A percentile compares a stretch with the other conserved stretches of the same genome.
Conservation (phyloP, 35 echinoderm and acorn worm genomes). For the Ophioderma brevispina region DNA sequence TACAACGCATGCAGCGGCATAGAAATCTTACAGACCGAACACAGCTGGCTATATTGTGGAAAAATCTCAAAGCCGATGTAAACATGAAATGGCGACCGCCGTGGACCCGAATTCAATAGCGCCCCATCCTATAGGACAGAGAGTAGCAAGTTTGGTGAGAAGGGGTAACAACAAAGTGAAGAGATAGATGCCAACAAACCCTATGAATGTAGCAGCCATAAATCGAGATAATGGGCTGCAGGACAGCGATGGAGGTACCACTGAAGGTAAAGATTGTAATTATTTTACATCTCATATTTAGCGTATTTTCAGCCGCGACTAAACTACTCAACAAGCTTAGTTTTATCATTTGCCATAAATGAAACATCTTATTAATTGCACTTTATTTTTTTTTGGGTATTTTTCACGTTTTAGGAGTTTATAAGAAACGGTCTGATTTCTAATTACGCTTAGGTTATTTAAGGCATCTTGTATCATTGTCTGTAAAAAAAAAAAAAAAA, state of each 20-base stretch:
- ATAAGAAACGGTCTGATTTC: too few relatives aligned
- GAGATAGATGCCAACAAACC: not conserved
- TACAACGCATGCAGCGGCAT: not conserved
- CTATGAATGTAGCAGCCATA: not conserved
- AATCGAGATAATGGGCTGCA: not conserved
- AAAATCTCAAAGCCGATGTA: not conserved
- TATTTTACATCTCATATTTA: too few relatives aligned
- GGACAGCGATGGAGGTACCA: not conserved
- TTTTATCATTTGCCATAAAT: too few relatives aligned
- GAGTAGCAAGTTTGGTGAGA: not conserved
- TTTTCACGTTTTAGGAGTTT: too few relatives aligned
- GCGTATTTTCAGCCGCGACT: too few relatives aligned
- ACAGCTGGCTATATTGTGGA: constrained; percentile 2
- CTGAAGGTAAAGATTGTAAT: not conserved
- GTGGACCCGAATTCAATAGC: not conserved
- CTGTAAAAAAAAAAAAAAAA: too few relatives aligned
- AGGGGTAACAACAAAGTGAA: not conserved
- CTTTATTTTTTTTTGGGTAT: too few relatives aligned
- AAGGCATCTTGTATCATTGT: too few relatives aligned
- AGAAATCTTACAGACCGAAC: not conserved
- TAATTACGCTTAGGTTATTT: too few relatives aligned
- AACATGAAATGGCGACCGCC: constrained; percentile 12
- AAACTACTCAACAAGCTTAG: too few relatives aligned
- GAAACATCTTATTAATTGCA: too few relatives aligned
- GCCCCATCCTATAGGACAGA: constrained; percentile 3